Evolutionary conservation across 2,888 invertebrate species (phyloP).

Genomic region (Galeruca laticollis): DNA sequence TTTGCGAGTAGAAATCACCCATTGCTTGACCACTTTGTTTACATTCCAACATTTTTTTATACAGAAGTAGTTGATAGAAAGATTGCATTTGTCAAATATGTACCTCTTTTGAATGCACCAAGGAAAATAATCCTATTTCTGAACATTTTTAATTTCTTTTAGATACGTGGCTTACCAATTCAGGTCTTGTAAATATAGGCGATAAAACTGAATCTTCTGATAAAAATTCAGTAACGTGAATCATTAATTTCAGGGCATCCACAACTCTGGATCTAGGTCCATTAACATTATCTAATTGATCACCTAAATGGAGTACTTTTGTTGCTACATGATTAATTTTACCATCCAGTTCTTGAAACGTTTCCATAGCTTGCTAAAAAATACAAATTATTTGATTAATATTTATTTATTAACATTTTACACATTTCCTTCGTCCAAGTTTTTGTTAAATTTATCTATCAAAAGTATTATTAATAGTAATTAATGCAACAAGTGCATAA

Average conservation of each 20-base stretch:
- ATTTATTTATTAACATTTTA: neutral
- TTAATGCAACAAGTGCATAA: no score
- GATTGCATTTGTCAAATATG: no score
- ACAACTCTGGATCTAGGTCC: constrained; percentile 94
- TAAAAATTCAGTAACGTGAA: constrained; percentile 92
- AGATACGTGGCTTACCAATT: constrained; percentile 67
- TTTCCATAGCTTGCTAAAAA: constrained; percentile 80
- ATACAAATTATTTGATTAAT: constrained; percentile 19
- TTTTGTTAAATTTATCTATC: no score
- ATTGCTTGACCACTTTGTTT: no score
- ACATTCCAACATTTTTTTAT: no score
- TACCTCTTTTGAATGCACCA: no score
- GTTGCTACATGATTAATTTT: constrained; percentile 97
- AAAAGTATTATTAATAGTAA: no score
- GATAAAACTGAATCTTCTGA: constrained; percentile 87
- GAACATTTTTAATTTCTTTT: neutral
- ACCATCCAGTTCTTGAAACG: constrained; percentile 93
- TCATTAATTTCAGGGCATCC: constrained; percentile 93
- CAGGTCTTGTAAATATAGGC: constrained; percentile 87
- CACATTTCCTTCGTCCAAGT: no score
- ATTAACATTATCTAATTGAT: constrained; percentile 96
- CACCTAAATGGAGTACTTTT: constrained; percentile 97
- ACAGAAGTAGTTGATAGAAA: no score
- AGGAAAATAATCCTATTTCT: neutral
- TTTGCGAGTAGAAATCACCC: no score